phyloP scores from a whole-genome alignment of 2,888 invertebrate species.

The Frankliniella fusca region DNA sequence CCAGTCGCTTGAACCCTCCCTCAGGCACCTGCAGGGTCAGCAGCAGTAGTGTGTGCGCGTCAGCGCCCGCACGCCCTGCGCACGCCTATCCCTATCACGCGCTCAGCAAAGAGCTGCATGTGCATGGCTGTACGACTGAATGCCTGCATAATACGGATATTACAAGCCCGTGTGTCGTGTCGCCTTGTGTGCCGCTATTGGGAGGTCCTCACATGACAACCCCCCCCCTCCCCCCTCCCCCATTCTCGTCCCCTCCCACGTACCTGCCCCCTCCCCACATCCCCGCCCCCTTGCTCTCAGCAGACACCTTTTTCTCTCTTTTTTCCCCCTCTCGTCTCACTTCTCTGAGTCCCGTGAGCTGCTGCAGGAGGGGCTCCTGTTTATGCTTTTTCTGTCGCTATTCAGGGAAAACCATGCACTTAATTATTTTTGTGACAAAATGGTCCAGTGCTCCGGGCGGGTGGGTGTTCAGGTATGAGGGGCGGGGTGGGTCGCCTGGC shows the following conservation, averaged over 20 bases:
- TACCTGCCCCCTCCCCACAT: not conserved
- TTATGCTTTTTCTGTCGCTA: conserved; percentile 16
- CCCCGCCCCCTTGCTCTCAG: not conserved
- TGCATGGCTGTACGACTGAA: not conserved
- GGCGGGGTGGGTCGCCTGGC: not conserved
- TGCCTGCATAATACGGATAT: not conserved
- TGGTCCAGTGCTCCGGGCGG: not conserved
- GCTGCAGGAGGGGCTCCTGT: not conserved
- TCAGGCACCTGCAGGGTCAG: not conserved
- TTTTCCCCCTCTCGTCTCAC: not conserved
- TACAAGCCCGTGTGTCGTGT: not conserved
- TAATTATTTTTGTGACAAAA: conserved; percentile 25
- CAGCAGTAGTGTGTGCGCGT: too few relatives aligned
- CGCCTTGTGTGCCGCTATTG: not conserved
- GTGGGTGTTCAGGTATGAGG: not conserved
- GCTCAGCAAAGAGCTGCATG: too few relatives aligned
- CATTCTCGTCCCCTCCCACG: not conserved
- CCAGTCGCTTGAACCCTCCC: too few relatives aligned
- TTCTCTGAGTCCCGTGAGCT: not conserved
- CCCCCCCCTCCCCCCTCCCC: not conserved
- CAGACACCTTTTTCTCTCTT: not conserved
- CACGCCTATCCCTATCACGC: too few relatives aligned
- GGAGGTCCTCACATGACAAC: not conserved
- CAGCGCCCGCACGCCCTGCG: too few relatives aligned
- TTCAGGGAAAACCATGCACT: conserved; percentile 16